A percentile compares a stretch with the other conserved stretches of the same genome.
phyloP scores from a whole-genome alignment of 1,140 invertebrate species.

The Drosophila sp. region DNA sequence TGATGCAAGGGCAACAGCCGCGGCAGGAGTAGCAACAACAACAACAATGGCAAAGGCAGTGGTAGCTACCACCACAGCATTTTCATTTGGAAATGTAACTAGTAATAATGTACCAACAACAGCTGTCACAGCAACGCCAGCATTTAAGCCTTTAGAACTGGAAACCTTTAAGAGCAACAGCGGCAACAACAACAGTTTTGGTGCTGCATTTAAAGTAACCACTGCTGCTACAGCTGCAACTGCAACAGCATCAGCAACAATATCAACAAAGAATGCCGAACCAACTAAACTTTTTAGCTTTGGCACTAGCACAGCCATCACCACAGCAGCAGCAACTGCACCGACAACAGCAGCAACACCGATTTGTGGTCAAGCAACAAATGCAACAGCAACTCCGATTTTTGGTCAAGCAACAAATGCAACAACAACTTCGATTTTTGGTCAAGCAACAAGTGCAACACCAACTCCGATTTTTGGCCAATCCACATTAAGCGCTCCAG shows the following conservation, averaged over 20 bases:
- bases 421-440: constrained; percentile 34
- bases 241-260: neutral
- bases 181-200: constrained; percentile 19
- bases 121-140: neutral
- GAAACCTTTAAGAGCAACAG: constrained; percentile 1
- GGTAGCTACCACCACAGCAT: constrained; percentile 1
- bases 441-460: constrained; percentile 6
- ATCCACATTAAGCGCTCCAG: no score
- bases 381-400: constrained; percentile 7
- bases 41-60: no score
- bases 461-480: no score
- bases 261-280: neutral
- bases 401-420: constrained; percentile 13
- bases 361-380: constrained; percentile 36
- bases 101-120: constrained; percentile 1
- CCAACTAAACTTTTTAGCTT: constrained; percentile 25
- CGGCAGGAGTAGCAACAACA: neutral
- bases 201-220: constrained; percentile 7
- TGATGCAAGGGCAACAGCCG: neutral
- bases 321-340: neutral
- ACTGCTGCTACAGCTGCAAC: neutral
- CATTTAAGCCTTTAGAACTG: neutral
- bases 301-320: neutral
- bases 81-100: constrained; percentile 49
- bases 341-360: constrained; percentile 9